phyloP scores from a whole-genome alignment of 2,888 invertebrate genomes.

The Cyrtodaria siliqua region DNA sequence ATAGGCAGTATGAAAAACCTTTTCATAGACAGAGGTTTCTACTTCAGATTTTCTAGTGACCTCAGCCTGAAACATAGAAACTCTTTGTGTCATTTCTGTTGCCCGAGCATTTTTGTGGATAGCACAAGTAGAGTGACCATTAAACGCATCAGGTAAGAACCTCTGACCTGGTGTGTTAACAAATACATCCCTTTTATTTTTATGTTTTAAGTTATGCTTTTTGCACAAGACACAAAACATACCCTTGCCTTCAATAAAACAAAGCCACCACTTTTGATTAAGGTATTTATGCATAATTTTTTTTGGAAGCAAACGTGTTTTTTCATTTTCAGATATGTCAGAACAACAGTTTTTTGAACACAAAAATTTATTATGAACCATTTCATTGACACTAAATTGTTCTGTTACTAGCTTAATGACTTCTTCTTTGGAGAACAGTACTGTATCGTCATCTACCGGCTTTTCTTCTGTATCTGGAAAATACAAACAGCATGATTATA shows the following conservation, averaged over 20 bases:
- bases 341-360: neutral
- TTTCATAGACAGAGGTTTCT: constrained; percentile 14
- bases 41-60: constrained; percentile 17
- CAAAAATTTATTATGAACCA: neutral
- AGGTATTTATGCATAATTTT: neutral
- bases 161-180: constrained; percentile 23
- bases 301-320: neutral
- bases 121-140: neutral
- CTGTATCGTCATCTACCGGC: too few species aligned
- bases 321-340: neutral
- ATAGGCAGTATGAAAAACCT: constrained; percentile 37
- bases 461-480: too few species aligned
- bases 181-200: constrained; percentile 35
- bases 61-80: constrained; percentile 27
- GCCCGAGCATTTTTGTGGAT: constrained; percentile 16
- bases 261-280: constrained; percentile 36
- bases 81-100: constrained; percentile 14
- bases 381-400: neutral
- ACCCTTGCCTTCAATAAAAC: constrained; percentile 34
- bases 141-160: constrained; percentile 23
- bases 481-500: too few species aligned
- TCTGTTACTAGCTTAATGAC: neutral
- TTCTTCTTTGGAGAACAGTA: neutral
- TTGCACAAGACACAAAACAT: constrained; percentile 35
- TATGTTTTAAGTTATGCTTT: constrained; percentile 41